Evolutionary conservation across 2,113 vertebrate species (phyloP), one percentile per base, ranked within the genome.

Genomic region (Dryoscopus gambensis): DNA sequence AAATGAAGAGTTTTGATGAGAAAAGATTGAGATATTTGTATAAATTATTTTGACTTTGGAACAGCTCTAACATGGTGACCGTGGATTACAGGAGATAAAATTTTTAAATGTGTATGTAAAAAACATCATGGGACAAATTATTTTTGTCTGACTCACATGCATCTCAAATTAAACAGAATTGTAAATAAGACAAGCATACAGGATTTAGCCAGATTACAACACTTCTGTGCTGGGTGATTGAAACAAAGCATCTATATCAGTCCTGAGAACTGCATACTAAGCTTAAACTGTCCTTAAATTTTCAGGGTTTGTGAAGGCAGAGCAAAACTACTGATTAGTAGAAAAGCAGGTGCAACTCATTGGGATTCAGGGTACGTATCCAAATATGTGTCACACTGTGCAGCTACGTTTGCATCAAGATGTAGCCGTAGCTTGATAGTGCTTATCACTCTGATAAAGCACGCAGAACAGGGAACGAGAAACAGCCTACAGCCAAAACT

Each of bases 1-100:
- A 47, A 93, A 93, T 40, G 78, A 89, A 81, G 77, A 40, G 15
- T 42, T 95, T 90, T 93, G 77, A 92, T 92, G 70, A 83, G 80
- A 89, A 95, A 96, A 59, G 15, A 82, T 14, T 62, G 70, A 89
- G 65, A 67, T 79, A 94, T 60, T 92, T 89, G 10, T 85, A 70
- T 81, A 89, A 93, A 95, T 49, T 6, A 82, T 40, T 81, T 52
- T 85, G 10, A 67, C 33, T 85, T 85, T 62, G 33, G 40, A 91
- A 89, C 17, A 89, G 39, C 3, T 27, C 40, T 75, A 88, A 42
- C 20, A 53, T 21, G 52, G 31, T 47, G n/a, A 20, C 18, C 59
- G 42, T 44, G 16, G 71, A 52, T 49, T 79, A 73, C 22, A 74
- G 25, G 55, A 55, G n/a, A 78, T 56, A 30, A 10, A 70, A 69